These are phyloP conservation scores for Cirrhinus mrigala DNA, from an alignment of 2,797 vertebrate genomes.

Conservation along the genomic window DNA sequence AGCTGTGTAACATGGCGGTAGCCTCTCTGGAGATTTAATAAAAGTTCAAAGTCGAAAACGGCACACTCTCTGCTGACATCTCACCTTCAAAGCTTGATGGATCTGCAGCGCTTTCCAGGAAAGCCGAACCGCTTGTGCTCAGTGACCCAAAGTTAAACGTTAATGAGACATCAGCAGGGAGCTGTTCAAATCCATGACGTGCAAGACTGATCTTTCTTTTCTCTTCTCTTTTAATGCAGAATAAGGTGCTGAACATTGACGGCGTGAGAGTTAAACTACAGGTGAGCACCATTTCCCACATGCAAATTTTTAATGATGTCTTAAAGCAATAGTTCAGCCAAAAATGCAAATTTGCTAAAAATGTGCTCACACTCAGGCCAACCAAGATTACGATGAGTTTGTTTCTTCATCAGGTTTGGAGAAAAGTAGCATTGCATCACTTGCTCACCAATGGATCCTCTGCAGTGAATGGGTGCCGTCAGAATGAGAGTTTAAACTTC, in stretches of 20 bases:
- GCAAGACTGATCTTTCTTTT: slow-evolving; percentile 14
- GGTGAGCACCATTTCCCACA: slow-evolving; percentile 68
- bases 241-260: slow-evolving; percentile 85
- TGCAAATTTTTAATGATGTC: background rate
- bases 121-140: background rate
- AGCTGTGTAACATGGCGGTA: background rate
- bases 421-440: no score
- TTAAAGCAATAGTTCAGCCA: background rate
- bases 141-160: background rate
- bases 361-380: background rate
- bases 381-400: background rate
- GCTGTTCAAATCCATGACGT: background rate
- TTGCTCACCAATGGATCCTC: no score
- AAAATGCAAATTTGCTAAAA: background rate
- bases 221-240: slow-evolving; percentile 72
- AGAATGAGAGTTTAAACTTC: no score
- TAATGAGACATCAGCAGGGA: slow-evolving; percentile 5
- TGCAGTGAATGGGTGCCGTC: no score
- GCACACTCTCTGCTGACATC: background rate
- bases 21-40: slow-evolving; percentile 10
- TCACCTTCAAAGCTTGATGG: slow-evolving; percentile 19
- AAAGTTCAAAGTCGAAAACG: slow-evolving; percentile 5
- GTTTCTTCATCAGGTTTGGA: background rate
- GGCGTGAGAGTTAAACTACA: slow-evolving; percentile 85
- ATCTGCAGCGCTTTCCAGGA: background rate